A percentile compares a stretch with the other conserved stretches of the same genome.
These are phyloP conservation scores for Oncopodura yosiiana DNA, from an alignment of 1,140 invertebrate genomes.

Conservation along the genomic window DNA sequence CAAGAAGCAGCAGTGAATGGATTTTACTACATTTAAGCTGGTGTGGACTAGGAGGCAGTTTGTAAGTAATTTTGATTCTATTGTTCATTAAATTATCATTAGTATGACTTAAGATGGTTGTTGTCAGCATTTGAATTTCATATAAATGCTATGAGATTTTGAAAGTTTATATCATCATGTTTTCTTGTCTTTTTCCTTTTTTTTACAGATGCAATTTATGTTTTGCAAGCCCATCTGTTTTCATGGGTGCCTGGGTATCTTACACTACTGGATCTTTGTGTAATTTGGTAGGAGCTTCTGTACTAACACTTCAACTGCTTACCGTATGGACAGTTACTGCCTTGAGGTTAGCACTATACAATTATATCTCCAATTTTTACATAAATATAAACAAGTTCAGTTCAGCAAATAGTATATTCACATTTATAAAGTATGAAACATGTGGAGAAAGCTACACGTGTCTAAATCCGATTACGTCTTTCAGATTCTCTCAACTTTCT, in stretches of 20 bases:
- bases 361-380: no score
- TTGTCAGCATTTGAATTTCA: no score
- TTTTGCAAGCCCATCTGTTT: constrained; percentile 31
- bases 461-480: no score
- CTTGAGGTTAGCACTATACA: constrained; percentile 34
- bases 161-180: no score
- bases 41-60: constrained; percentile 28
- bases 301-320: constrained; percentile 21
- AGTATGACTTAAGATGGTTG: no score
- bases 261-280: constrained; percentile 16
- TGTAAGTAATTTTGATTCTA: no score
- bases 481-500: no score
- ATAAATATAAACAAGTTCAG: no score
- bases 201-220: constrained; percentile 24
- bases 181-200: no score
- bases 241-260: constrained; percentile 18
- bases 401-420: not conserved
- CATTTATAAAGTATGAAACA: not conserved
- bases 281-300: constrained; percentile 21
- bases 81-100: no score
- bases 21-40: constrained; percentile 31
- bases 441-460: not conserved
- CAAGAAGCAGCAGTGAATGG: constrained; percentile 32
- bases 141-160: no score
- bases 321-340: constrained; percentile 34